Evolutionary conservation across 2,113 vertebrate species (phyloP).

Genomic region (Lethenteron camtschaticum): DNA sequence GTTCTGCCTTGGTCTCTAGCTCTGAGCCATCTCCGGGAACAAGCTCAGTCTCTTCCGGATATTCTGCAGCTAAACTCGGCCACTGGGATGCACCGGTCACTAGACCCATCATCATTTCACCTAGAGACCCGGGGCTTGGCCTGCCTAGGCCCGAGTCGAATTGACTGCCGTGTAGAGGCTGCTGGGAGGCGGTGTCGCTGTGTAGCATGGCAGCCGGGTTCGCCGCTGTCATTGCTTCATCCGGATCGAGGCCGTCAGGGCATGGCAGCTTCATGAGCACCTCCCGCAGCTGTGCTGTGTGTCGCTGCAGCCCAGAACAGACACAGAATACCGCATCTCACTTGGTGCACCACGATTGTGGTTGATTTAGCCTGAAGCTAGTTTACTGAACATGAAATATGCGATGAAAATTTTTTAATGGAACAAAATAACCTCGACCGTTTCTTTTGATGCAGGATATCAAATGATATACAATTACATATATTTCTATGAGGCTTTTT

Average conservation of each 20-base stretch:
- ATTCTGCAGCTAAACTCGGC: not conserved
- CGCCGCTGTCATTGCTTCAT: conserved; percentile 14
- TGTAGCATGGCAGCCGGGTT: not conserved
- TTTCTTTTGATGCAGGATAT: not conserved
- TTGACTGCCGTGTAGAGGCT: not conserved
- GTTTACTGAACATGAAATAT: not conserved
- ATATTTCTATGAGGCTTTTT: not conserved
- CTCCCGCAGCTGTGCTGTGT: conserved; percentile 79
- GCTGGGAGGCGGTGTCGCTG: not conserved
- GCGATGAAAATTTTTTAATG: not conserved
- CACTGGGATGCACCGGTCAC: not conserved
- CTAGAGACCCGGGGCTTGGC: not conserved
- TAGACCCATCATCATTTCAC: not conserved
- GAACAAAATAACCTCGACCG: not conserved
- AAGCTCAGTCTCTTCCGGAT: no score
- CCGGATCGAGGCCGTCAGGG: conserved; percentile 68
- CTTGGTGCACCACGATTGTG: not conserved
- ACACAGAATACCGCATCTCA: not conserved
- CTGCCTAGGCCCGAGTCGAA: not conserved
- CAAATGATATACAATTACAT: not conserved
- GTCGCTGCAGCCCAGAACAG: conserved; percentile 32
- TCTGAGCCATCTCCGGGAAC: no score
- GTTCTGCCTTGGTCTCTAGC: no score
- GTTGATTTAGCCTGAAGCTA: not conserved
- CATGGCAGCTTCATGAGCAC: conserved; percentile 85